Percentiles rank a stretch among this genome's conserved stretches.
Conservation (phyloP, 2,113 vertebrate genomes). For the Anoura caudifer region DNA sequence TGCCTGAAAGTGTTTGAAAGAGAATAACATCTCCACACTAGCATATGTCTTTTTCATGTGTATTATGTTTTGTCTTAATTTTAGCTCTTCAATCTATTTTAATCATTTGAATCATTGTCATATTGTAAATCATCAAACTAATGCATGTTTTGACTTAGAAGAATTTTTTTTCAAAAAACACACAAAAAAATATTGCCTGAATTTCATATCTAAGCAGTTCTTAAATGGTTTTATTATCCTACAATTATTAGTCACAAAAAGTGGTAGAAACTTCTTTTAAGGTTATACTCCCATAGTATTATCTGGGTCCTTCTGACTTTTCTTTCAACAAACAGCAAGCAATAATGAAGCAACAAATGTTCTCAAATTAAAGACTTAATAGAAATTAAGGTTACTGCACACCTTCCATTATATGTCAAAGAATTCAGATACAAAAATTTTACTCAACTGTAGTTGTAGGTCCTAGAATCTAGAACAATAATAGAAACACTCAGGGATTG, state of each 20-base stretch:
- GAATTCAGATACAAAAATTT: background rate
- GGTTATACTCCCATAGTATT: background rate
- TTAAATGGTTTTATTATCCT: background rate
- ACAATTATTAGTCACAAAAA: background rate
- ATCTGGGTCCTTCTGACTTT: background rate
- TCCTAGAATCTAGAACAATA: background rate
- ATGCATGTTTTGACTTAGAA: background rate
- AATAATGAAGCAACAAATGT: background rate
- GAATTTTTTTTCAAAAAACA: background rate
- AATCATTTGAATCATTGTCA: background rate
- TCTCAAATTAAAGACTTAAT: background rate
- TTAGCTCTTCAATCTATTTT: background rate
- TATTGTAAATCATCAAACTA: background rate
- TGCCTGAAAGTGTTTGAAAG: background rate
- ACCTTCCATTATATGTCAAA: background rate
- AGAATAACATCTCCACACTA: background rate
- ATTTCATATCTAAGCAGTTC: background rate
- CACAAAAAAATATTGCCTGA: background rate
- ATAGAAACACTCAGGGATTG: background rate
- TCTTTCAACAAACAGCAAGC: background rate
- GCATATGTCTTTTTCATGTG: background rate
- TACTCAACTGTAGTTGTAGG: background rate
- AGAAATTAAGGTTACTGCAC: background rate
- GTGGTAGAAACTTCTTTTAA: background rate
- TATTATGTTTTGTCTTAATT: background rate